Evolutionary conservation across 37 sponge, comb jelly and placozoan species (phyloP), one percentile per base, ranked within the genome.

Genomic region (Petrosia ficiformis): DNA sequence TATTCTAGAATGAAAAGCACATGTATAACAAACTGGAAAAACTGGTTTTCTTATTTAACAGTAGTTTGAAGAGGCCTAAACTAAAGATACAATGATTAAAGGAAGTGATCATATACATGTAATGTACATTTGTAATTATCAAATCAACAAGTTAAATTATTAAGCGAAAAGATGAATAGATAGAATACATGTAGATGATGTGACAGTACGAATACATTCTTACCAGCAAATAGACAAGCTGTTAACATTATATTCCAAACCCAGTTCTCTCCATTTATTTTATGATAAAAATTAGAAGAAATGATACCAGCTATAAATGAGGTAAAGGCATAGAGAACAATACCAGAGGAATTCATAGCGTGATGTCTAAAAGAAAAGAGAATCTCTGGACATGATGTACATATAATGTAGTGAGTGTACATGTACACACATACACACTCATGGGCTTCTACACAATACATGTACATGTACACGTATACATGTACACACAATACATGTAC

Each of bases 171-270:
- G 14, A 48, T 19, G 14, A 48, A 48, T 8, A 48, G 14, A 48
- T 19, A 8, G 54, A 48, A 48, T 8, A 48, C 14, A 67, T 2
- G 1, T 30, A 67, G 68, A 11, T 30, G 32, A 2, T 3, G 33
- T 3, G 2, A 11, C 34, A 67, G 33, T 3, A 3, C 24, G 33
- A 2, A 44, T 2, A 5, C 44, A 44, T 25, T 2, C 26, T 70
- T 35, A 61, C 63, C 80, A n/a, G 86, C 73, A 67, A 95, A 95
- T 34, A 95, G 84, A 42, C 78, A 74, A 65, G 92, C 74, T 3
- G 96, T 92, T 21, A 95, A 75, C 38, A 95, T 90, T 60, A 95
- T 78, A 65, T 95, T 95, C 96, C 96, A 95, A 2, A 89, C 90
- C 96, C 96, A 95, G 65, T 75, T 85, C 26, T 82, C 87, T 22